Base-by-base conservation (phyloP, 2,888 invertebrate genomes). In the Epirrita christyi region DNA sequence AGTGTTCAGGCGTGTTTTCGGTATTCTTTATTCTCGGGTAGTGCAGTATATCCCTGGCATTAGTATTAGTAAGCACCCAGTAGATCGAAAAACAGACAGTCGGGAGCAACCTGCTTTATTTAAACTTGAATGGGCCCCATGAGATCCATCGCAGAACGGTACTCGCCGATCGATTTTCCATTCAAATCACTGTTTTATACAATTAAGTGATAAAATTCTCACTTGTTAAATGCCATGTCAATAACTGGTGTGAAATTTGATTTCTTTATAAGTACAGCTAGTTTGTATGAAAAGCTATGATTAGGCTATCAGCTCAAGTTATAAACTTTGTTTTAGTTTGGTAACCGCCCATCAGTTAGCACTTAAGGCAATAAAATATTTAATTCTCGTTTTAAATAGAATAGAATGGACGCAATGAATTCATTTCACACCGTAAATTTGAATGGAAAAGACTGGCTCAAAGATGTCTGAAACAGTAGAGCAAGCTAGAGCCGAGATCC, bases 121-220 rank as follows among this genome's bases (percentile, higher is more conserved):
- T 43, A 9, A 21, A 9, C 42, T 7, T 42, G 36, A 46, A 47
- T 51, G 32, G 14, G 38, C 14, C 69, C 73, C 74, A 73, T 79
- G 78, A 76, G 80, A 81, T 75, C 72, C 81, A 80, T 76, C 76
- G 75, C 81, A 82, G 76, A 80, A 81, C 86, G 83, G 83, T 84
- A 83, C 70, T 64, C 57, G 42, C 63, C 64, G 67, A 74, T 74
- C 67, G 70, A 70, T 72, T 72, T 60, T 62, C 48, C 59, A 70
- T 68, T 69, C 68, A 64, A 62, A 50, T 45, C 50, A 57, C 50
- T 61, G 49, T 43, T 57, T 63, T 55, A 48, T 46, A 46, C 49
- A 57, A 50, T 57, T 55, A 37, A 47, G 21, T 63, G 44, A 63
- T 55, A 46, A 57, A 55, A 41, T 67, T 63, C 63, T 55, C 63